A percentile compares a stretch with the other conserved stretches of the same genome.
These are phyloP conservation scores for Drosophila tanythrix DNA, from an alignment of 2,888 invertebrate species.

Conservation along the genomic window DNA sequence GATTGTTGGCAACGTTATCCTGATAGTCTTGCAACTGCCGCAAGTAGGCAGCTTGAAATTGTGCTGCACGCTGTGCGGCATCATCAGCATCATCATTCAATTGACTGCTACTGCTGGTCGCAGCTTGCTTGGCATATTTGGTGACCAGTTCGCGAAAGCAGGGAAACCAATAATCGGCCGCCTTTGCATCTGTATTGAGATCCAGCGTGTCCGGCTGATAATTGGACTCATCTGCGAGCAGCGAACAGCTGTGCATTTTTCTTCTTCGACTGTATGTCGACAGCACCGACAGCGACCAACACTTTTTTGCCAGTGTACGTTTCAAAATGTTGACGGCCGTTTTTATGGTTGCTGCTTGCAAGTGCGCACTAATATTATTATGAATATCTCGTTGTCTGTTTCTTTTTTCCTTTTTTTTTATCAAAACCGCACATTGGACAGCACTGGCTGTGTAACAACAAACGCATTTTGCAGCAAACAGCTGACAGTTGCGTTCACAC, in stretches of 20 bases:
- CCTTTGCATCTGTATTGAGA: slow-evolving; percentile 93
- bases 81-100: slow-evolving; percentile 83
- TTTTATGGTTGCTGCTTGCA: slow-evolving; percentile 21
- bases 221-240: slow-evolving; percentile 90
- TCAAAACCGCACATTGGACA: slow-evolving; percentile 49
- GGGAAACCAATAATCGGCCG: slow-evolving; percentile 95
- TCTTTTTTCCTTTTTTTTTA: slow-evolving; percentile 38
- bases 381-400: slow-evolving; percentile 23
- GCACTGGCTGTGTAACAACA: slow-evolving; percentile 58
- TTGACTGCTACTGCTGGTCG: slow-evolving; percentile 85
- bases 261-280: slow-evolving; percentile 27
- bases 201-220: slow-evolving; percentile 97
- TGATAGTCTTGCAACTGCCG: slow-evolving; percentile 87
- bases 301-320: slow-evolving; percentile 29
- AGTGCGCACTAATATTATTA: slow-evolving; percentile 45
- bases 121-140: slow-evolving; percentile 93
- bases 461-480: slow-evolving; percentile 53
- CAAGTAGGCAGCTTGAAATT: slow-evolving; percentile 93
- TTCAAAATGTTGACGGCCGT: slow-evolving; percentile 49
- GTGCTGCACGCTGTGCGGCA: slow-evolving; percentile 91
- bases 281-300: slow-evolving; percentile 11
- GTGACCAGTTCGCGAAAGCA: slow-evolving; percentile 95
- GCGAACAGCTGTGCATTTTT: slow-evolving; percentile 87
- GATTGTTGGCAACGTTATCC: slow-evolving; percentile 82
- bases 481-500: slow-evolving; percentile 27